phyloP scores from a whole-genome alignment of 2,113 vertebrate genomes.

The Scartelaos histophorus region DNA sequence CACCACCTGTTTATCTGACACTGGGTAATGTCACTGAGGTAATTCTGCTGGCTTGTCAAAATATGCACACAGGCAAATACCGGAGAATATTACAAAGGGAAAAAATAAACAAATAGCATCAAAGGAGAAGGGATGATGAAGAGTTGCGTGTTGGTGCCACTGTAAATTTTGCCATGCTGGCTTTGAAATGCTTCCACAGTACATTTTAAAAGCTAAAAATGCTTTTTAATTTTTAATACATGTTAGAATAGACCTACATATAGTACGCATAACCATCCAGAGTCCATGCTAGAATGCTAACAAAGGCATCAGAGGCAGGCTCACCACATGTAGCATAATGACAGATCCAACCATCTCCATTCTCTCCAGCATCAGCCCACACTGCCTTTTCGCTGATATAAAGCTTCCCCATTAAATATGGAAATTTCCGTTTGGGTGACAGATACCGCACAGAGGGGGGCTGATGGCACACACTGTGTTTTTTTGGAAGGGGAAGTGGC shows the following conservation, averaged over 20 bases:
- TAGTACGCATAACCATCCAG: background rate
- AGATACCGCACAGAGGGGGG: slow-evolving; percentile 79
- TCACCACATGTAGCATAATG: slow-evolving; percentile 46
- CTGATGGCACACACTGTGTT: slow-evolving; percentile 66
- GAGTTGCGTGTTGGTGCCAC: slow-evolving; percentile 20
- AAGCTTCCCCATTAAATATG: slow-evolving; percentile 94
- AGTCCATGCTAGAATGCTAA: slow-evolving; percentile 32
- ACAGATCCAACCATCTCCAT: slow-evolving; percentile 52
- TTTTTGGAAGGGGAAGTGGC: slow-evolving; percentile 75
- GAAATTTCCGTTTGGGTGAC: slow-evolving; percentile 91
- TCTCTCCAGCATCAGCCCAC: slow-evolving; percentile 62
- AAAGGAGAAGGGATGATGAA: slow-evolving; percentile 25
- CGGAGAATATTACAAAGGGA: slow-evolving; percentile 37
- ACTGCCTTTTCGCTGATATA: slow-evolving; percentile 83
- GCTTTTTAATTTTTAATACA: background rate
- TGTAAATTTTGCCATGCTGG: slow-evolving; percentile 22
- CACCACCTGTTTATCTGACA: slow-evolving; percentile 75
- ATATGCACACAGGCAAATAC: slow-evolving; percentile 46
- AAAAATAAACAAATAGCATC: slow-evolving; percentile 57
- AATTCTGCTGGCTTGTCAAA: slow-evolving; percentile 60
- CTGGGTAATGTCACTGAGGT: slow-evolving; percentile 43
- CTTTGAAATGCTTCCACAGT: slow-evolving; percentile 54
- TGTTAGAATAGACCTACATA: background rate
- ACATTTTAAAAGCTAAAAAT: slow-evolving; percentile 68
- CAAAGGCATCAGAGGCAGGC: slow-evolving; percentile 42